phyloP scores from a whole-genome alignment of 2,888 invertebrate genomes.

The Oligia fasciuncula region DNA sequence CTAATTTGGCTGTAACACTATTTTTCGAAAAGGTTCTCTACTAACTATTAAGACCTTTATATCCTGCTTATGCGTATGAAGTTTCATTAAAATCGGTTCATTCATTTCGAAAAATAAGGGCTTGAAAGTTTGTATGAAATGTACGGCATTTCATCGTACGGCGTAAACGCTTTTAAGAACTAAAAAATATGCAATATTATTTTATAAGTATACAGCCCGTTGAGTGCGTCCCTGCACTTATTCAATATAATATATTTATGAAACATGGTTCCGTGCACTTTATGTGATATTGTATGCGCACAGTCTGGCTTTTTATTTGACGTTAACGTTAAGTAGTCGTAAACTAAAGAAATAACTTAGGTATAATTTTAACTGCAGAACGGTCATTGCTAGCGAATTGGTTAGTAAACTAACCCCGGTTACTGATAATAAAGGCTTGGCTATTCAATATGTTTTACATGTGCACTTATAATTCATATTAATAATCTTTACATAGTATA shows the following conservation, averaged over 20 bases:
- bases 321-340: conserved; percentile 41
- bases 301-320: conserved; percentile 52
- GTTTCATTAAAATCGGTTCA: no score
- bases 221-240: conserved; percentile 47
- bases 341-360: conserved; percentile 37
- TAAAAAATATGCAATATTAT: not conserved
- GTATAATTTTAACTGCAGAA: conserved; percentile 33
- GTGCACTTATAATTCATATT: no score
- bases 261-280: conserved; percentile 56
- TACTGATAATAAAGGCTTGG: not conserved
- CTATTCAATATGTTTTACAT: not conserved
- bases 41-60: no score
- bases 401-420: conserved; percentile 4
- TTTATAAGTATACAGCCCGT: no score
- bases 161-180: no score
- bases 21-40: no score
- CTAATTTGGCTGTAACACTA: no score
- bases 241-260: conserved; percentile 48
- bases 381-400: conserved; percentile 3
- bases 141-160: no score
- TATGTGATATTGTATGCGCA: conserved; percentile 65
- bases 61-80: no score
- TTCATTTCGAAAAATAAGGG: no score
- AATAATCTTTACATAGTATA: no score
- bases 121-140: no score